Base-by-base conservation (phyloP, 2,113 vertebrate genomes). In the Fregetta grallaria region DNA sequence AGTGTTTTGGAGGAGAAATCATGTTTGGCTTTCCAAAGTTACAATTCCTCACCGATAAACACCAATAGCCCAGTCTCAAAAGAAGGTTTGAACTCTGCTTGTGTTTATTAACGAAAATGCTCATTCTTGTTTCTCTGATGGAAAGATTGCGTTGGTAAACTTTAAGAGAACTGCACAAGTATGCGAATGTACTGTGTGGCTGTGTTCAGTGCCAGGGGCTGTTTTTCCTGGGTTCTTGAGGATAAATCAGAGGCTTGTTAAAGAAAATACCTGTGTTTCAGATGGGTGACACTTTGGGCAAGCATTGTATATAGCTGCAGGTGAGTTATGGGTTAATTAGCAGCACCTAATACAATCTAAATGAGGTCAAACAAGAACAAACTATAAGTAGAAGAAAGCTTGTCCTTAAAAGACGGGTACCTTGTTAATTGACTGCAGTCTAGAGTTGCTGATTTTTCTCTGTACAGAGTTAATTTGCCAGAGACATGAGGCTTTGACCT, bases 171-270 rank as follows among this genome's bases (percentile, higher is more conserved):
- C 27, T 19, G 36, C 52, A 18, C 16, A 7, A 8, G 49, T 3
- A 7, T 11, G n/a, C 16, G 22, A 34, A 38, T 0, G 0, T 4
- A 5, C 56, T 40, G n/a, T 5, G 2, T 50, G 55, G 40, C 27
- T 55, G 56, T 10, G 10, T 26, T 47, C 21, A 15, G 22, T 74
- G 68, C 18, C 6, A 10, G 14, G 38, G 62, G 20, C 21, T 14
- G 3, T 13, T 72, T 40, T 9, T 65, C n/a, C 49, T 56, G 13
- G 20, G 18, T 15, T 42, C 15, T 3, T 62, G 50, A 53, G 86
- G 66, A 22, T 17, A 86, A 88, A 70, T 61, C 50, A 75, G 65
- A 78, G 62, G 5, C 50, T 52, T 63, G 30, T 26, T 27, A 12
- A 56, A 72, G 67, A 29, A 55, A 93, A 70, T 15, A 25, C 7